A percentile compares a stretch with the other conserved stretches of the same genome.
phyloP scores from a whole-genome alignment of 2,888 invertebrate species.

The Lampropteryx suffumata region DNA sequence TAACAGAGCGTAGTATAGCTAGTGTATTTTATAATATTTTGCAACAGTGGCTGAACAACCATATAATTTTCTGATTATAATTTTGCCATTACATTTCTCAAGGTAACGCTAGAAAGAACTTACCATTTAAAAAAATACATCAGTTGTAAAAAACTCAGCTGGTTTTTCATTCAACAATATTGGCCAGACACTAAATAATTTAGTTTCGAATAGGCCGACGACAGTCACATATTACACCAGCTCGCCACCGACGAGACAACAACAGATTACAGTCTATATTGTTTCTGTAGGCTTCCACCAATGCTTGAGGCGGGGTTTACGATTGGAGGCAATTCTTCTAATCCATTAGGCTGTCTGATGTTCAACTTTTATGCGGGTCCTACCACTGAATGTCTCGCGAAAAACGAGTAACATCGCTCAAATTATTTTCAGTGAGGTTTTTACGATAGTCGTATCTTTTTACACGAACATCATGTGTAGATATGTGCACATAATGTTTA shows the following conservation, averaged over 20 bases:
- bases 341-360: slow-evolving; percentile 79
- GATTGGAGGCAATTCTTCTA: slow-evolving; percentile 78
- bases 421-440: slow-evolving; percentile 80
- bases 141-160: neutral
- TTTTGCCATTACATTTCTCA: too few species aligned
- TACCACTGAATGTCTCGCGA: slow-evolving; percentile 77
- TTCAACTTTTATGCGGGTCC: slow-evolving; percentile 78
- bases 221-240: slow-evolving; percentile 49
- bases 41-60: too few species aligned
- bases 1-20: too few species aligned
- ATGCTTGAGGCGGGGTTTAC: slow-evolving; percentile 65
- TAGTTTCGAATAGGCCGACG: slow-evolving; percentile 37
- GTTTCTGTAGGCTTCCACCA: slow-evolving; percentile 61
- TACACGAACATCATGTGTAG: slow-evolving; percentile 78
- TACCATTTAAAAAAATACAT: too few species aligned
- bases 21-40: too few species aligned
- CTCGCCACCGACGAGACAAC: slow-evolving; percentile 50
- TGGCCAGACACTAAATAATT: slow-evolving; percentile 44
- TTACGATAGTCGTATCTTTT: slow-evolving; percentile 81
- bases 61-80: too few species aligned
- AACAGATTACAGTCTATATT: slow-evolving; percentile 62
- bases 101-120: too few species aligned
- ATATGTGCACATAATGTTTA: slow-evolving; percentile 77
- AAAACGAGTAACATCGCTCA: slow-evolving; percentile 77
- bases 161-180: slow-evolving; percentile 14